These are phyloP conservation scores for Hipposideros larvatus DNA, from an alignment of 2,797 vertebrate species.

Conservation along the genomic window DNA sequence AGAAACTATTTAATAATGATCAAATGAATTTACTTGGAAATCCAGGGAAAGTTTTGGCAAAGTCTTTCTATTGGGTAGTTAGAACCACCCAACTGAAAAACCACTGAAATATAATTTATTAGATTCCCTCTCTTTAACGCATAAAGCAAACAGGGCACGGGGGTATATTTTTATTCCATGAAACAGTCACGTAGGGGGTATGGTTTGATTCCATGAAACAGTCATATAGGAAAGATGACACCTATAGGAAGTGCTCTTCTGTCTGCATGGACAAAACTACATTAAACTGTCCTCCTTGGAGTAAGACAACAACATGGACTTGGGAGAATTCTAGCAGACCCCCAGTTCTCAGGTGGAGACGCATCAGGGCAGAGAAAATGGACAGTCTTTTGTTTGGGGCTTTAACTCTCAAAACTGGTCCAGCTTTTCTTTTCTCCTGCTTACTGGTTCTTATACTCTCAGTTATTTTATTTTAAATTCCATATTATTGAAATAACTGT, in stretches of 20 bases:
- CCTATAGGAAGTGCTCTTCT: not conserved
- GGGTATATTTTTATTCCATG: constrained; percentile 16
- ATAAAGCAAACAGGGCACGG: not conserved
- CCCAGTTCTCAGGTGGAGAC: not conserved
- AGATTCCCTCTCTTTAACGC: not conserved
- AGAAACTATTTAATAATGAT: constrained; percentile 17
- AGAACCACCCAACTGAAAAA: constrained; percentile 28
- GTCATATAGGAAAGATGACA: not conserved
- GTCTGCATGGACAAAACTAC: not conserved
- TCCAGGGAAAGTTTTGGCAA: not conserved
- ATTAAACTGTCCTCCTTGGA: constrained; percentile 12
- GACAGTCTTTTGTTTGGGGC: constrained; percentile 29
- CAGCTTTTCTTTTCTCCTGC: not conserved
- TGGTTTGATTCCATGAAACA: constrained; percentile 31
- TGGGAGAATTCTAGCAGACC: not conserved
- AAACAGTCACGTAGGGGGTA: not conserved
- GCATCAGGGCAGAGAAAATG: not conserved
- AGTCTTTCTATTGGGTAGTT: not conserved
- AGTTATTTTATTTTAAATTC: constrained; percentile 3
- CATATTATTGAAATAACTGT: not conserved
- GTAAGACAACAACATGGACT: constrained; percentile 35
- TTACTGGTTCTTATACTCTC: not conserved
- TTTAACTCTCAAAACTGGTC: not conserved
- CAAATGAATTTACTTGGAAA: constrained; percentile 14
- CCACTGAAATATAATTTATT: not conserved